Conservation (phyloP, 1,140 invertebrate species). For the Rhopalosiphum padi region DNA sequence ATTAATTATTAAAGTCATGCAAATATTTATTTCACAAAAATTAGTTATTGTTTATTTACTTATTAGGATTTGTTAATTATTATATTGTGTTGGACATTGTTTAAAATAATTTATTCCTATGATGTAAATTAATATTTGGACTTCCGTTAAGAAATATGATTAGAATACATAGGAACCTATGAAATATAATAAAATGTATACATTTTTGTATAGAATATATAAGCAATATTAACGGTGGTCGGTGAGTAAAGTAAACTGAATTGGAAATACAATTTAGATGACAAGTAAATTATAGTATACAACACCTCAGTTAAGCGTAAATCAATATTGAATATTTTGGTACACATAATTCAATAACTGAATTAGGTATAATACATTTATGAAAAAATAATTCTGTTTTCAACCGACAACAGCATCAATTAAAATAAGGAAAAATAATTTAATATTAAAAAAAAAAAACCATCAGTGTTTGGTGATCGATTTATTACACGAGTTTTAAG, state of each 20-base stretch:
- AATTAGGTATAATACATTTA: neutral
- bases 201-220: neutral
- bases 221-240: neutral
- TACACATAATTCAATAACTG: neutral
- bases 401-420: neutral
- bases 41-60: neutral
- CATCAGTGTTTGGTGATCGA: neutral
- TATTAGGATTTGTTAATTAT: neutral
- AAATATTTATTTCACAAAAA: neutral
- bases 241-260: neutral
- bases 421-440: neutral
- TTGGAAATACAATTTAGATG: neutral
- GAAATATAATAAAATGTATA: too few species aligned
- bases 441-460: neutral
- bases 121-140: neutral
- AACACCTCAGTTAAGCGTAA: neutral
- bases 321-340: neutral
- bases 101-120: neutral
- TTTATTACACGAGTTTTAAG: neutral
- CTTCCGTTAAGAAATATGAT: neutral
- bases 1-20: neutral
- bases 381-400: slow-evolving; percentile 12
- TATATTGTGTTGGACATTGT: neutral
- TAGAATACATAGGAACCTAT: too few species aligned
- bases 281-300: neutral